Evolutionary conservation across 1,140 invertebrate species (phyloP).

Genomic region (Octopus bimaculoides): DNA sequence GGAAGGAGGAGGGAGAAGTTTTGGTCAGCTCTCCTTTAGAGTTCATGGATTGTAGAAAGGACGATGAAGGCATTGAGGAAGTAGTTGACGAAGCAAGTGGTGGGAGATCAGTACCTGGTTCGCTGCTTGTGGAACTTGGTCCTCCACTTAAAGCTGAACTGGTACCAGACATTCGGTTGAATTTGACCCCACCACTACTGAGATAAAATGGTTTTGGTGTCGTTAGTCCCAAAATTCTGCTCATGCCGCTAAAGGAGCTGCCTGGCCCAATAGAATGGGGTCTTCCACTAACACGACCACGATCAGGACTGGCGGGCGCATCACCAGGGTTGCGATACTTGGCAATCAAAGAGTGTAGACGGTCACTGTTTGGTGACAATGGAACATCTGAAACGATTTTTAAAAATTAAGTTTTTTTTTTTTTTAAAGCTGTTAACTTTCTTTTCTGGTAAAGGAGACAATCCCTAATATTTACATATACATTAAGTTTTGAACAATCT

Average conservation of each 20-base stretch:
- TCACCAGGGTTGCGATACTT: background rate
- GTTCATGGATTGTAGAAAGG: background rate
- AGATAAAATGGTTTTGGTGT: constrained; percentile 2
- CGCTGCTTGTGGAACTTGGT: background rate
- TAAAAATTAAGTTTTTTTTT: too few relatives aligned
- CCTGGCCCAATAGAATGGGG: background rate
- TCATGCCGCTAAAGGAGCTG: background rate
- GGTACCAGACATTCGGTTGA: background rate
- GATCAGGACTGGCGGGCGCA: background rate
- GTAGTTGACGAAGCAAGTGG: background rate
- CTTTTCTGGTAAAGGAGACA: too few relatives aligned
- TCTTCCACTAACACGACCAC: background rate
- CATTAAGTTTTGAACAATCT: too few relatives aligned
- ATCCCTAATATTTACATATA: too few relatives aligned
- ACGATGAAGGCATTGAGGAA: background rate
- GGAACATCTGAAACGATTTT: background rate
- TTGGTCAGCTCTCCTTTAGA: background rate
- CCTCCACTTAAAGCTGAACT: background rate
- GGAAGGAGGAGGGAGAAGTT: background rate
- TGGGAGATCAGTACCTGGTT: background rate
- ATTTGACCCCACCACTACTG: background rate
- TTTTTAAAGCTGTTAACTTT: too few relatives aligned
- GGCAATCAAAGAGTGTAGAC: background rate
- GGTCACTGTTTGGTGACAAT: background rate
- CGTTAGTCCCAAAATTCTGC: background rate